Conservation (phyloP, 2,888 invertebrate genomes). For the Argynnis bischoffii region DNA sequence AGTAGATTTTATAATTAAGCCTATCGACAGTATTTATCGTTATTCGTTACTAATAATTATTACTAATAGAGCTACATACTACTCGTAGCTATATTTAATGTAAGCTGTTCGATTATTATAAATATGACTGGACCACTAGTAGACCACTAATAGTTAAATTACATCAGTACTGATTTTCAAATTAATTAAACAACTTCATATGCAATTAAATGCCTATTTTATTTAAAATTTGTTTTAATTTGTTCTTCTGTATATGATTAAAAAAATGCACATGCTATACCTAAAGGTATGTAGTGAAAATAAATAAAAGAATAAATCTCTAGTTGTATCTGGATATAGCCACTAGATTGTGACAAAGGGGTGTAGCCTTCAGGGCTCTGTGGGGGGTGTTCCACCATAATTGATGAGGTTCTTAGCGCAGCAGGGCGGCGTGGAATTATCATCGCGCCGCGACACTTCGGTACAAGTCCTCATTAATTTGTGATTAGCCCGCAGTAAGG, state of each 20-base stretch:
- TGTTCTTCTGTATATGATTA: too few relatives aligned
- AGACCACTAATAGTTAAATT: too few relatives aligned
- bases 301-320: conserved; percentile 40
- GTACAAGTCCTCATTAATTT: conserved; percentile 79
- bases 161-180: too few relatives aligned
- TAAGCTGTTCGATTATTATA: too few relatives aligned
- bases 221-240: too few relatives aligned
- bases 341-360: conserved; percentile 49
- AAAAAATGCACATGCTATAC: neutral
- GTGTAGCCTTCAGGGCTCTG: conserved; percentile 55
- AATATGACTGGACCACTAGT: too few relatives aligned
- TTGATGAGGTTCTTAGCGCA: conserved; percentile 81
- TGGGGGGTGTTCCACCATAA: conserved; percentile 74
- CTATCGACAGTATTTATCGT: too few relatives aligned
- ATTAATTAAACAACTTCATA: too few relatives aligned
- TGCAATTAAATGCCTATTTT: too few relatives aligned
- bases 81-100: too few relatives aligned
- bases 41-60: too few relatives aligned
- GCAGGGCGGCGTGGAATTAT: conserved; percentile 76
- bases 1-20: neutral
- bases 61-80: too few relatives aligned
- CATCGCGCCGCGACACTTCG: conserved; percentile 72
- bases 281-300: conserved; percentile 11
- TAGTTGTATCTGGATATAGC: conserved; percentile 40
- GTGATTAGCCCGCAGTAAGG: conserved; percentile 77